A percentile compares a stretch with the other conserved stretches of the same genome.
Conservation (phyloP, 2,113 vertebrate species). For the Apeltes quadracus region DNA sequence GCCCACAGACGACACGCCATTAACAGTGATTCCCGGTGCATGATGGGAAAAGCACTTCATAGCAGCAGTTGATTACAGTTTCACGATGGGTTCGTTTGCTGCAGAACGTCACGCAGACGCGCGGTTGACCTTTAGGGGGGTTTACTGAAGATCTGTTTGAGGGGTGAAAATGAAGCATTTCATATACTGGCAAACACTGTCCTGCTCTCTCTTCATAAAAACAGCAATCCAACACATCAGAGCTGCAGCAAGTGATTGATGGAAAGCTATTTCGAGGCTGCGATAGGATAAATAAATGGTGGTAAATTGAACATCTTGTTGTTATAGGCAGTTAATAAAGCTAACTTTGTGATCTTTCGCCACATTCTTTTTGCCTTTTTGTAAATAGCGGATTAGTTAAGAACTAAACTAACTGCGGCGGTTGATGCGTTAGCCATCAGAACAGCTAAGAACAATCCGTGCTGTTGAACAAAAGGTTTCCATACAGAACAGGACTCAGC, state of each 20-base stretch:
- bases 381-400: not conserved
- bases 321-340: not conserved
- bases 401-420: not conserved
- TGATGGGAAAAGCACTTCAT: not conserved
- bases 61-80: not conserved
- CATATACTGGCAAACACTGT: no score
- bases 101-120: not conserved
- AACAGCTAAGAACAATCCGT: not conserved
- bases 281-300: not conserved
- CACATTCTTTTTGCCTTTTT: not conserved
- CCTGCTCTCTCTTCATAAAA: not conserved
- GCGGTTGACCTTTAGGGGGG: not conserved
- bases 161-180: no score
- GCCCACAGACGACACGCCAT: not conserved
- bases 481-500: constrained; percentile 22
- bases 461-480: constrained; percentile 27
- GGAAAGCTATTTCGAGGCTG: not conserved
- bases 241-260: not conserved
- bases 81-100: constrained; percentile 8
- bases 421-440: not conserved
- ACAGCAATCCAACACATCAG: not conserved
- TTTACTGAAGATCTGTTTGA: not conserved
- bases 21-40: not conserved
- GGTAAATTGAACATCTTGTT: not conserved
- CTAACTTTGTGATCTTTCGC: not conserved